phyloP scores from a whole-genome alignment of 2,797 vertebrate species.

The Tympanoctomys barrerae region DNA sequence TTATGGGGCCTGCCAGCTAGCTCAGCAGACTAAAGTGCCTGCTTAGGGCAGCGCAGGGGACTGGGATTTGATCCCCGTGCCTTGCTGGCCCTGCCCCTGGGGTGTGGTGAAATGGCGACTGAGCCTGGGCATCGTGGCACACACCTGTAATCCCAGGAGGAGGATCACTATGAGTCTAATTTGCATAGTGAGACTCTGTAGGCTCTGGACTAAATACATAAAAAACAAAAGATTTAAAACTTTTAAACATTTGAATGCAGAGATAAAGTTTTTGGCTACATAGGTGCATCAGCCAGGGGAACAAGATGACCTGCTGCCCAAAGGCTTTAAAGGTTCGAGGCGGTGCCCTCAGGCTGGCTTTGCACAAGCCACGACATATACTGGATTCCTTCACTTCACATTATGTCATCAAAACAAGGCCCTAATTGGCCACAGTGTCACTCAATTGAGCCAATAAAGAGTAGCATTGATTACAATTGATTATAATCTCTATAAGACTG shows the following conservation, averaged over 20 bases:
- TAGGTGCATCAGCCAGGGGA: slow-evolving; percentile 69
- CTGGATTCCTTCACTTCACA: slow-evolving; percentile 79
- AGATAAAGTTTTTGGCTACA: slow-evolving; percentile 68
- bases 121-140: no score
- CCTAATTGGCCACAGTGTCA: slow-evolving; percentile 82
- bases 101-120: no score
- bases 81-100: no score
- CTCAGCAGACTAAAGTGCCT: no score
- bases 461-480: slow-evolving; percentile 88
- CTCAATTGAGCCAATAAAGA: slow-evolving; percentile 87
- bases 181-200: no score
- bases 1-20: not conserved
- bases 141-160: no score
- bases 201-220: no score
- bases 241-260: slow-evolving; percentile 68
- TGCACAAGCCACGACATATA: slow-evolving; percentile 65
- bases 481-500: slow-evolving; percentile 78
- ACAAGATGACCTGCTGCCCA: slow-evolving; percentile 76
- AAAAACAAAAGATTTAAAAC: slow-evolving; percentile 21
- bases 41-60: no score
- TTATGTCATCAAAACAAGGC: slow-evolving; percentile 79
- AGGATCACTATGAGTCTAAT: no score
- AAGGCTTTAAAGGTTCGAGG: slow-evolving; percentile 66
- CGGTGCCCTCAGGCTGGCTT: slow-evolving; percentile 71
- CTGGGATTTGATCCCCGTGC: no score